phyloP scores from a whole-genome alignment of 2,888 invertebrate species.

The Cephus nigrinus region DNA sequence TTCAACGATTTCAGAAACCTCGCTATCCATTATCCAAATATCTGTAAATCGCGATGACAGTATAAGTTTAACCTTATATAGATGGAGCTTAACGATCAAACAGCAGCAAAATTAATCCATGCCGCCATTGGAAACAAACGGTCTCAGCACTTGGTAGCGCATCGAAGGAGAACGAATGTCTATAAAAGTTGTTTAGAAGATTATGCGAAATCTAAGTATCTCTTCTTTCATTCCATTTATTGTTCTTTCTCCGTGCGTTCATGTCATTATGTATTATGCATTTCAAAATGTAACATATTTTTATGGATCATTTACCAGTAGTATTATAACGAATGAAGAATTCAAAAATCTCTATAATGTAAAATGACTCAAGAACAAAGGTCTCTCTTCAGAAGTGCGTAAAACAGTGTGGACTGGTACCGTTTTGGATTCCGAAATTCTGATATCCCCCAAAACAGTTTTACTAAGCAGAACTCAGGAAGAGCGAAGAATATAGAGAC shows the following conservation, averaged over 20 bases:
- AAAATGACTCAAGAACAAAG: background rate
- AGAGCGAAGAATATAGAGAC: background rate
- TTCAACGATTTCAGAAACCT: conserved; percentile 28
- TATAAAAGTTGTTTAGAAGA: background rate
- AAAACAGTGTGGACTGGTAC: background rate
- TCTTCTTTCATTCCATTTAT: background rate
- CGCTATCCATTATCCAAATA: conserved; percentile 20
- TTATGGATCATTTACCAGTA: background rate
- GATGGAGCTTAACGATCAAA: conserved; percentile 18
- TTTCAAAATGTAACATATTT: background rate
- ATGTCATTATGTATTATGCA: background rate
- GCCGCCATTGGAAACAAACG: conserved; percentile 12
- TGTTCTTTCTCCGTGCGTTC: background rate
- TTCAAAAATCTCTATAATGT: background rate
- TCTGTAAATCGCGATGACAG: conserved; percentile 13
- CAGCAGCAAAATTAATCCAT: conserved; percentile 16
- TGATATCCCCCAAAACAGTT: background rate
- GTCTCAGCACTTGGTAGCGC: conserved; percentile 2
- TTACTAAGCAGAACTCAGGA: background rate
- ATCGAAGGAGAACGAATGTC: background rate
- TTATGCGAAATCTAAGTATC: background rate
- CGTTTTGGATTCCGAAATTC: background rate
- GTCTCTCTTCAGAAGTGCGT: background rate
- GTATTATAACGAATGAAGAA: background rate
- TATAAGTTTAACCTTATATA: background rate